Percentiles rank a stretch among this genome's conserved stretches.
phyloP scores from a whole-genome alignment of 2,888 invertebrate species.

The Callyntrura guangdongensis region DNA sequence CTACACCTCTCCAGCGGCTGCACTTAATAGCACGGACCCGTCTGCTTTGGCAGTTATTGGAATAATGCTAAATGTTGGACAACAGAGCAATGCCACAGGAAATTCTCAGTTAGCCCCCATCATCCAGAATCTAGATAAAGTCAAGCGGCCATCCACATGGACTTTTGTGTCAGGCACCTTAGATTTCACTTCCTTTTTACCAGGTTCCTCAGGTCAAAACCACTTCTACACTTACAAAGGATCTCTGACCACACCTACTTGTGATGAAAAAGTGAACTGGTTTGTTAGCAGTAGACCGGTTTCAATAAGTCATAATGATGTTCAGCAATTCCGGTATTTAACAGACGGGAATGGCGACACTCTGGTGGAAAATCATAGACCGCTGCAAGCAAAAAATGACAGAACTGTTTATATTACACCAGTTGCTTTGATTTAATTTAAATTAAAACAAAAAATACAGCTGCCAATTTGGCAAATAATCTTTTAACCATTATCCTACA shows the following conservation, averaged over 20 bases:
- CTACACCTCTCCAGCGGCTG: background rate
- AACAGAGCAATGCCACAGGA: background rate
- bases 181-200: constrained; percentile 35
- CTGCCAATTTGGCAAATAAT: too few relatives aligned
- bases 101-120: constrained; percentile 28
- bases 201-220: background rate
- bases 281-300: background rate
- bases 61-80: constrained; percentile 1
- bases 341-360: background rate
- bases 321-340: background rate
- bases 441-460: too few relatives aligned
- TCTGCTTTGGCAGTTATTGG: constrained; percentile 17
- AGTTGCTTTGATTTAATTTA: background rate
- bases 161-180: background rate
- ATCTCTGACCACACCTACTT: constrained; percentile 56
- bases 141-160: background rate
- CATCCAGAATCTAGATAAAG: constrained; percentile 15
- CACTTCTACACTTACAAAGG: constrained; percentile 42
- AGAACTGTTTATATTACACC: constrained; percentile 25
- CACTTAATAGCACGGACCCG: background rate
- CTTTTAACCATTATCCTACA: too few relatives aligned
- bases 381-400: constrained; percentile 4
- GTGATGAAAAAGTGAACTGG: constrained; percentile 62
- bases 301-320: background rate
- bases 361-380: constrained; percentile 39